Base-by-base conservation (phyloP, 2,888 invertebrate species). In the Galerucella nymphaeae region DNA sequence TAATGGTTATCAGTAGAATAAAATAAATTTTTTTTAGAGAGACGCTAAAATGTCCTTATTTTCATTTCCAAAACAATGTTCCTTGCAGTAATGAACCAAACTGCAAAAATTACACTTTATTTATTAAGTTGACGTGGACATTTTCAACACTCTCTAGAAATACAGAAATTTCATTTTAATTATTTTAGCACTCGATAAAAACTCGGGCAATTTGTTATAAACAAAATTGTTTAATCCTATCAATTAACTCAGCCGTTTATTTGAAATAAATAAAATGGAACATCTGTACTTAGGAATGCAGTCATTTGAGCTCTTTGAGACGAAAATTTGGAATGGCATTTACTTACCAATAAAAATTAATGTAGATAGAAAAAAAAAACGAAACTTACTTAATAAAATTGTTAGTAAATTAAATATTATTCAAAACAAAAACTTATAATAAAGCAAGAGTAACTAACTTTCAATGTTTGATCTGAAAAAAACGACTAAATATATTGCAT, bases 241-340 rank as follows among this genome's bases (percentile, higher is more conserved):
- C 9, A 57, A 18, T 23, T 13, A 10, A 18, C 6, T 20, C 10
- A 20, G 8, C n/a, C 11, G 14, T 14, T 2, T 23, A 0, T 30
- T 14, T 30, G 14, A 30, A 58, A n/a, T 58, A 14, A 58, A 23
- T 58, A 58, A 4, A 58, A 30, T 62, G 69, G 57, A 50, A 72
- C 64, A 55, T 53, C n/a, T 50, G 65, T 69, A 68, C 65, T 66
- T 73, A 79, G 80, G 80, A 82, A 82, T 82, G 81, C 81, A 79
- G 80, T 80, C 80, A 77, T 80, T 82, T 82, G 80, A 81, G 81
- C 80, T 78, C 78, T 65, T 70, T 66, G 73, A 75, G 77, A 77
- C 74, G 70, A 75, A 76, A 81, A 78, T 80, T 80, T 80, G 81
- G 82, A 82, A 82, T 81, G 81, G 75, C 77, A 80, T 79, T 74